Percentiles rank a stretch among this genome's conserved stretches.
These are phyloP conservation scores for Drosophila nigritarsus DNA, from an alignment of 2,888 invertebrate species.

Conservation along the genomic window DNA sequence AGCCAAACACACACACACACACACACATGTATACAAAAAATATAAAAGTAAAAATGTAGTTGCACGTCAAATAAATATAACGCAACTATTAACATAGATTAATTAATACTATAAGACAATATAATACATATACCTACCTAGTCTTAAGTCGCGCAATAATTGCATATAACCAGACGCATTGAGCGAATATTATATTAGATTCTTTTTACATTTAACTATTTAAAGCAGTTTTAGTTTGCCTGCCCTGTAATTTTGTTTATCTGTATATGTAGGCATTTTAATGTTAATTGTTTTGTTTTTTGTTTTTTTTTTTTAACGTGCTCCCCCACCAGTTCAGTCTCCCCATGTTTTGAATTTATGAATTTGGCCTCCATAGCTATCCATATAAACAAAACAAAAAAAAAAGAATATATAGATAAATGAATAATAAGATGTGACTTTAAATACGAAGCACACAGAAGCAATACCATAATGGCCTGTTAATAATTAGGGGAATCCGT, in stretches of 20 bases:
- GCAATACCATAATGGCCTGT: constrained; percentile 72
- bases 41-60: constrained; percentile 20
- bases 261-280: not conserved
- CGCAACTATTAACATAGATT: constrained; percentile 16
- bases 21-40: constrained; percentile 1
- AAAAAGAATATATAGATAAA: constrained; percentile 22
- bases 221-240: not conserved
- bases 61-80: constrained; percentile 25
- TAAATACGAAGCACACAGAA: constrained; percentile 52
- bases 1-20: constrained; percentile 11
- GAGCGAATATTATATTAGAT: constrained; percentile 35
- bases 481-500: constrained; percentile 53
- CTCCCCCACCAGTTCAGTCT: not conserved
- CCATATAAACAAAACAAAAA: constrained; percentile 16
- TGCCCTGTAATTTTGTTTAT: not conserved
- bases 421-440: constrained; percentile 37
- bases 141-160: constrained; percentile 37
- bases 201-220: not conserved
- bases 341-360: constrained; percentile 4
- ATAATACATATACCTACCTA: constrained; percentile 30
- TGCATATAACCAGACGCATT: constrained; percentile 44
- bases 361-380: constrained; percentile 39
- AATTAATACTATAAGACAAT: constrained; percentile 11
- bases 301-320: constrained; percentile 1
- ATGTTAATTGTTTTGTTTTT: not conserved